Evolutionary conservation across 1,140 invertebrate species (phyloP).

Genomic region (Nasonia vitripennis): DNA sequence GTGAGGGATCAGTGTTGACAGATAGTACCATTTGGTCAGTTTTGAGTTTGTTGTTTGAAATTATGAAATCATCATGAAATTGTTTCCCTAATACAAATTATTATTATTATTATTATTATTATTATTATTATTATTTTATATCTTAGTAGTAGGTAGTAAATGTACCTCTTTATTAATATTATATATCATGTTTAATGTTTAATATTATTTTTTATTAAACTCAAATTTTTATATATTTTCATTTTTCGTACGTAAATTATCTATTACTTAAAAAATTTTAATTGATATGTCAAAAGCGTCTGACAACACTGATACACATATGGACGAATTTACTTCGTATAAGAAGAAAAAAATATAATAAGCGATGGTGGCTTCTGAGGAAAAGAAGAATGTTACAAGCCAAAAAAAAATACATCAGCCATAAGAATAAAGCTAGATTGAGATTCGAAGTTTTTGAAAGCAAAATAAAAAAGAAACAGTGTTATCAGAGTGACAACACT

Average conservation of each 20-base stretch:
- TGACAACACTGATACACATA: slow-evolving; percentile 50
- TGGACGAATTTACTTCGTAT: slow-evolving; percentile 64
- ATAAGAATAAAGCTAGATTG: slow-evolving; percentile 60
- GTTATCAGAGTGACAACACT: slow-evolving; percentile 32
- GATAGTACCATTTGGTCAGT: slow-evolving; percentile 39
- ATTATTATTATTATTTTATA: slow-evolving; percentile 28
- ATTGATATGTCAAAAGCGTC: slow-evolving; percentile 6
- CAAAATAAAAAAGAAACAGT: slow-evolving; percentile 32
- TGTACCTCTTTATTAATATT: slow-evolving; percentile 20
- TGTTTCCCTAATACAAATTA: slow-evolving; percentile 27
- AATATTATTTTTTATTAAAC: slow-evolving; percentile 32
- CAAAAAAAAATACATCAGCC: slow-evolving; percentile 47
- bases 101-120: slow-evolving; percentile 18
- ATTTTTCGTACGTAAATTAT: slow-evolving; percentile 31
- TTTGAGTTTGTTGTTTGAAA: slow-evolving; percentile 15
- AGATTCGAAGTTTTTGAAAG: slow-evolving; percentile 58
- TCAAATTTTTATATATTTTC: slow-evolving; percentile 40
- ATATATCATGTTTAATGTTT: slow-evolving; percentile 36
- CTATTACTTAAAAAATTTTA: slow-evolving; percentile 30
- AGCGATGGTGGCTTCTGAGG: slow-evolving; percentile 61
- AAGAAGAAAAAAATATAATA: slow-evolving; percentile 56
- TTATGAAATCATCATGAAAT: neutral
- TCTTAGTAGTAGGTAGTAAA: neutral
- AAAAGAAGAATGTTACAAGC: slow-evolving; percentile 54
- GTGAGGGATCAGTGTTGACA: slow-evolving; percentile 51